Evolutionary conservation across 2,888 invertebrate species (phyloP).

Genomic region (Bruchidius siliquastri): DNA sequence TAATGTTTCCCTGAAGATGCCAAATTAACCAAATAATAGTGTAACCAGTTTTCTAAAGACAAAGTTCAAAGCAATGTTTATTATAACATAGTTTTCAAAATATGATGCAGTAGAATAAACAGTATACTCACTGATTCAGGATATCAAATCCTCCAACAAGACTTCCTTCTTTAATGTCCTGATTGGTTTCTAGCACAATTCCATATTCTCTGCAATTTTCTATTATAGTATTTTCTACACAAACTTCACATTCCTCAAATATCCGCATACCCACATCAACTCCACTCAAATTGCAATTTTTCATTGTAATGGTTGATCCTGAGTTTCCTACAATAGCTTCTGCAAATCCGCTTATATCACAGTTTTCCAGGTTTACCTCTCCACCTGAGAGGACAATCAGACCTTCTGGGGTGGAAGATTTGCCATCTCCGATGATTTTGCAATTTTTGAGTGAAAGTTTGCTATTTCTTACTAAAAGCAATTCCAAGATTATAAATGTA

Average conservation of each 20-base stretch:
- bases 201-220: slow-evolving; percentile 50
- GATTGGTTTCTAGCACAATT: slow-evolving; percentile 48
- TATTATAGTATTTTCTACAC: slow-evolving; percentile 42
- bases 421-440: slow-evolving; percentile 49
- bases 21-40: too few relatives aligned
- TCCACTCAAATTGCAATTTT: slow-evolving; percentile 37
- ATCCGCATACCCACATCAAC: slow-evolving; percentile 44
- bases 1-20: too few relatives aligned
- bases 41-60: too few relatives aligned
- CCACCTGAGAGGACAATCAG: slow-evolving; percentile 50
- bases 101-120: too few relatives aligned
- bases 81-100: too few relatives aligned
- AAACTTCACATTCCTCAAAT: slow-evolving; percentile 45
- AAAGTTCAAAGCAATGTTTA: too few relatives aligned
- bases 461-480: slow-evolving; percentile 43
- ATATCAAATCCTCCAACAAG: slow-evolving; percentile 35
- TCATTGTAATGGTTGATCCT: slow-evolving; percentile 40
- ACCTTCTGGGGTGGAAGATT: slow-evolving; percentile 53
- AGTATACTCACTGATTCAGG: slow-evolving; percentile 36
- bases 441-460: slow-evolving; percentile 49
- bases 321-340: slow-evolving; percentile 51
- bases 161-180: slow-evolving; percentile 31
- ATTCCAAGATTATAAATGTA: neutral
- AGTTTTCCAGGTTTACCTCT: slow-evolving; percentile 47
- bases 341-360: slow-evolving; percentile 50